Base-by-base conservation (phyloP, 2,888 invertebrate species). In the Caenorhabditis afra region DNA sequence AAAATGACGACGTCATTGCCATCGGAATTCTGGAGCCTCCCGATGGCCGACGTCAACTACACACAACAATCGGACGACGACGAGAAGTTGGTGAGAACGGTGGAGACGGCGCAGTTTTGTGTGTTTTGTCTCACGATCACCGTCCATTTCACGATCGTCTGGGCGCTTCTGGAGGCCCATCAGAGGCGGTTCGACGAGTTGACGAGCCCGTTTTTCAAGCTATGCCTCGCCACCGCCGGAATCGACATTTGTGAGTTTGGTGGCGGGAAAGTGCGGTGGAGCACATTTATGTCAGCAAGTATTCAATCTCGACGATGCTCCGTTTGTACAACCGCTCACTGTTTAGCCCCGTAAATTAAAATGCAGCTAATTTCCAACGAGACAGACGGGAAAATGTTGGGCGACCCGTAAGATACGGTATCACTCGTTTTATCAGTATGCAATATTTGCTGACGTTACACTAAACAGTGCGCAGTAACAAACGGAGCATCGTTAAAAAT, bases 151-250 rank as follows among this genome's bases (percentile, higher is more conserved):
- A 71, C 71, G 14, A 62, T 62, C 0, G 57, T 57, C 11, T 71
- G 71, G 71, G 71, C 62, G 14, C 57, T 76, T 22, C 23, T 70
- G 2, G 76, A 76, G 22, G 68, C 68, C 8, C 76, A 76, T 64
- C 8, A 22, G 49, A 50, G 53, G n/a, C 57, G 59, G 45, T 58
- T 62, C n/a, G 64, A 76, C 23, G 62, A 76, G 16, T 23, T 76
- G 18, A 68, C 49, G 14, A 70, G 64, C 20, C 68, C 76, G 8
- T 76, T 76, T 59, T 76, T 64, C 39, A 76, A 76, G 22, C 64
- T 76, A 29, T 76, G 68, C 39, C 39, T 76, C 3, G 62, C 76
- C 11, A 68, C 76, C 1, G 62, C 76, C n/a, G 68, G 68, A 10
- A 50, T 76, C 23, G 76, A 76, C 68, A 65, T 76, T 50, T 68